A percentile compares a stretch with the other conserved stretches of the same genome.
Conservation (phyloP, 2,113 vertebrate species). For the Stigmatopora nigra region DNA sequence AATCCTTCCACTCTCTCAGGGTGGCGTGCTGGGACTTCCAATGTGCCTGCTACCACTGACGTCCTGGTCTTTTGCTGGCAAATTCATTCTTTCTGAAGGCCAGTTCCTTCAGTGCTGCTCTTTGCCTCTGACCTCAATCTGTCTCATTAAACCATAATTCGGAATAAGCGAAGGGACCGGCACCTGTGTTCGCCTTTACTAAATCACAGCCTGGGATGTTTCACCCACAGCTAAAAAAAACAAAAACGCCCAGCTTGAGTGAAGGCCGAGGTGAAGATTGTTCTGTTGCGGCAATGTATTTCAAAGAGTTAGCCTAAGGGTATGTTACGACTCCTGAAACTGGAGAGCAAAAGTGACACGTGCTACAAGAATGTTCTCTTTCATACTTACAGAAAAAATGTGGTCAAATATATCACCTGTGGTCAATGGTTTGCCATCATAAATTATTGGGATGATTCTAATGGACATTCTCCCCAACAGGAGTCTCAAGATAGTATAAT, state of each 20-base stretch:
- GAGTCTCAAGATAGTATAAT: neutral
- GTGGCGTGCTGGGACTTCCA: slow-evolving; percentile 61
- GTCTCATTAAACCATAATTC: slow-evolving; percentile 64
- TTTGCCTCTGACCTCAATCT: slow-evolving; percentile 62
- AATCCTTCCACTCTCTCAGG: slow-evolving; percentile 53
- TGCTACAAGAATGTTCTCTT: slow-evolving; percentile 20
- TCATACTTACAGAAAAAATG: slow-evolving; percentile 25
- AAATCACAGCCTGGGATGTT: slow-evolving; percentile 62
- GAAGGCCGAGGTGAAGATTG: slow-evolving; percentile 38
- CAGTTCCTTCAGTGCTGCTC: slow-evolving; percentile 34
- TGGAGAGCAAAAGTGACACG: slow-evolving; percentile 32
- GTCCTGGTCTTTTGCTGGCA: slow-evolving; percentile 21
- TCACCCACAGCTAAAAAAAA: slow-evolving; percentile 57
- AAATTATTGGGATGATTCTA: slow-evolving; percentile 27
- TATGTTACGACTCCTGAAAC: slow-evolving; percentile 40
- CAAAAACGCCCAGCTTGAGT: slow-evolving; percentile 33
- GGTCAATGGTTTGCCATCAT: slow-evolving; percentile 30
- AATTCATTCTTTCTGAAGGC: slow-evolving; percentile 37
- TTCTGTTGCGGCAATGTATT: slow-evolving; percentile 40
- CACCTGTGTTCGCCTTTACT: slow-evolving; percentile 41
- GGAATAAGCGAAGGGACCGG: slow-evolving; percentile 61
- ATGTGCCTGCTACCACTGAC: slow-evolving; percentile 27
- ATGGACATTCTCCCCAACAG: slow-evolving; percentile 27
- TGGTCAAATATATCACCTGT: slow-evolving; percentile 26
- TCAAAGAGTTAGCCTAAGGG: slow-evolving; percentile 53